Base-by-base conservation (phyloP, 1,140 invertebrate species). In the Stenopsyche tienmushanensis region DNA sequence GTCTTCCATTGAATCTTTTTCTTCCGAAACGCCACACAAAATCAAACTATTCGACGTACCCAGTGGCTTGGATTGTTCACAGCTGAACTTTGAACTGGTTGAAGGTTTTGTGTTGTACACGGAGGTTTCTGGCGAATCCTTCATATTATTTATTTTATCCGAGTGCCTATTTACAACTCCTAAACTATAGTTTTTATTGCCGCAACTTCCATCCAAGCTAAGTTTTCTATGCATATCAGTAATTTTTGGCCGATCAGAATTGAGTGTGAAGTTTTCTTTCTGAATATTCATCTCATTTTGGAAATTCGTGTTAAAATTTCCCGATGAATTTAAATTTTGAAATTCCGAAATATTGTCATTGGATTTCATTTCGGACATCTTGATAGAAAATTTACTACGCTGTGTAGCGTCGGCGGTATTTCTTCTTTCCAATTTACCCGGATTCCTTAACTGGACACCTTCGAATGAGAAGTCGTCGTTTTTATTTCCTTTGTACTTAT, bases 331-430 rank as follows among this genome's bases (percentile, higher is more conserved):
- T 24, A 47, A 15, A 8, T 10, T 41, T 3, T 5, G 13, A 10
- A 26, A n/a, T 13, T 18, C 8, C n/a, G 21, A 42, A 13, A 57
- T 21, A 2, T 3, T 17, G 25, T 64, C 62, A 64, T 41, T 74
- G 74, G 69, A 73, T 77, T 24, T 67, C 60, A 21, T 9, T 44
- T 13, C 29, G 25, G 9, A n/a, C n/a, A 24, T 39, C 17, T 29
- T 15, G 13, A 60, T 52, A 1, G 75, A 75, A 23, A 79, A 79
- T 29, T 79, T 75, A 72, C 75, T 78, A 23, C 79, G 74, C 49
- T 80, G 78, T 0, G 76, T 78, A n/a, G 80, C 65, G 62, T 80
- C 80, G 0, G 80, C 79, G 0, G 80, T 80, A 50, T 82, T 82
- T 20, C 79, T 67, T 9, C 79, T 72, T 44, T 82, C 79, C 39